Conservation (phyloP, 2,797 vertebrate species). For the Catamblyrhynchus diadema region DNA sequence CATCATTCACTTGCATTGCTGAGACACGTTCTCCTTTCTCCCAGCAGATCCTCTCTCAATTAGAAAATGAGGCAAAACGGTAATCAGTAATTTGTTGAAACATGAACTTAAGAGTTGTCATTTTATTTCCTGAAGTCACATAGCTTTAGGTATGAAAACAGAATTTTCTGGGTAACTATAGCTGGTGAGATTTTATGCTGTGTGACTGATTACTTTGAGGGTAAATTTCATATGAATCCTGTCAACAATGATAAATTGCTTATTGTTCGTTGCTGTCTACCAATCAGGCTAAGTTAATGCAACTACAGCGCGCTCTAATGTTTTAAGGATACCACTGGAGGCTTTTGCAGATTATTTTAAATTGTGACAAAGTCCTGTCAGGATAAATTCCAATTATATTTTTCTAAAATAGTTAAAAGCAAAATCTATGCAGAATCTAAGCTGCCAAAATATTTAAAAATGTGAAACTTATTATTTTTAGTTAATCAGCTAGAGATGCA, state of each 20-base stretch:
- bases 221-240: conserved; percentile 15
- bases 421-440: background rate
- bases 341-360: background rate
- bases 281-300: background rate
- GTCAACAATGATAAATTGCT: background rate
- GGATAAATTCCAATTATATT: background rate
- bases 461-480: background rate
- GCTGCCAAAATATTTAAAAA: background rate
- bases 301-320: background rate
- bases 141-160: background rate
- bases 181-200: background rate
- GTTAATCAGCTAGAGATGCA: background rate
- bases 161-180: background rate
- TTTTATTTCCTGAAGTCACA: background rate
- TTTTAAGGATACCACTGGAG: background rate
- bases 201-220: background rate
- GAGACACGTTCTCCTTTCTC: rapidly evolving
- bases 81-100: background rate
- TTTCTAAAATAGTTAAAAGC: background rate
- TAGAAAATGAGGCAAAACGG: background rate
- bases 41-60: background rate
- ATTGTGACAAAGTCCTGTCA: background rate
- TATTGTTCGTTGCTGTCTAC: background rate
- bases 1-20: background rate
- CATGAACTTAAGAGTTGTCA: background rate